Percentiles rank a stretch among this genome's conserved stretches.
Conservation (phyloP, 2,113 vertebrate species). For the Barnardius zonarius region DNA sequence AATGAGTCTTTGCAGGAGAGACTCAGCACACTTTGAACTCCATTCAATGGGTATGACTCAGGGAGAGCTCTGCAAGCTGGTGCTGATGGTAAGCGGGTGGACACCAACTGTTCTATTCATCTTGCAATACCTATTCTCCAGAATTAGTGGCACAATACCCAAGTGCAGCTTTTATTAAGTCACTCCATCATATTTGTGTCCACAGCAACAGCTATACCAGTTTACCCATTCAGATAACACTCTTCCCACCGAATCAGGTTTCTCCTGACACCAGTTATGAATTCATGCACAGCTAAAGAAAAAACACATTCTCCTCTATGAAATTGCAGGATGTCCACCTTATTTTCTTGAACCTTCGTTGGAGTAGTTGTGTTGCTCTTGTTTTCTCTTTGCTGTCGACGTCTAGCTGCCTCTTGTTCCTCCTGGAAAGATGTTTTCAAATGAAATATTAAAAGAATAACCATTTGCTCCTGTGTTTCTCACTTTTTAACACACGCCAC, state of each 20-base stretch:
- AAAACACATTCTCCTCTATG: not conserved
- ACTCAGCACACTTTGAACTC: not conserved
- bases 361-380: slow-evolving; percentile 96
- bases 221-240: not conserved
- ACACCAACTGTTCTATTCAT: not conserved
- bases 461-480: not conserved
- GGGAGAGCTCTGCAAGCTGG: not conserved
- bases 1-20: not conserved
- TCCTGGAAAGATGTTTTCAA: slow-evolving; percentile 72
- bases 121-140: not conserved
- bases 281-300: not conserved
- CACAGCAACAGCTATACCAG: not conserved
- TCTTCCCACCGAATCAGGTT: not conserved
- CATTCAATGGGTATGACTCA: not conserved
- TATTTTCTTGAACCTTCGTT: slow-evolving; percentile 89
- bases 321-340: slow-evolving; percentile 62
- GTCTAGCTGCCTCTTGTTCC: slow-evolving; percentile 94
- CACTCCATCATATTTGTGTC: not conserved
- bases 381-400: slow-evolving; percentile 90
- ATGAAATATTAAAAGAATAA: not conserved
- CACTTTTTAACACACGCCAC: not conserved
- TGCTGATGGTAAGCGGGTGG: not conserved
- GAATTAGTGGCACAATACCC: not conserved
- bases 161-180: not conserved
- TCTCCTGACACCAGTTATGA: not conserved